These are phyloP conservation scores for Arctia plantaginis DNA, from an alignment of 2,888 invertebrate species.

Conservation along the genomic window DNA sequence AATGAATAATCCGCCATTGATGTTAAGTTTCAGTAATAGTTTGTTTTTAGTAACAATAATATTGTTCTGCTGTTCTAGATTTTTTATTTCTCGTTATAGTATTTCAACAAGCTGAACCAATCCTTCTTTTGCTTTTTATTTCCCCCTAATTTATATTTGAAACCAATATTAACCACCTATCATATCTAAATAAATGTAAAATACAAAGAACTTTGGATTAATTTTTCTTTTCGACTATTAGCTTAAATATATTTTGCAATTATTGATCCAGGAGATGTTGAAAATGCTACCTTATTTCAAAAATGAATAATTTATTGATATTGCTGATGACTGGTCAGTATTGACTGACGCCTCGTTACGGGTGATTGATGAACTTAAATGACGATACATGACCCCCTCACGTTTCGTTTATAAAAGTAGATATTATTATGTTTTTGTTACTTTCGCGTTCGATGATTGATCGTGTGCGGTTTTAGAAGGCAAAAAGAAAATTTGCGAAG, in stretches of 20 bases:
- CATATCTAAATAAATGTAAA: background rate
- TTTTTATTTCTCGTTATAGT: background rate
- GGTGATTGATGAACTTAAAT: slow-evolving; percentile 53
- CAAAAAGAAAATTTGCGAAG: background rate
- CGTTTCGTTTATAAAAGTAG: slow-evolving; percentile 33
- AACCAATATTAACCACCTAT: background rate
- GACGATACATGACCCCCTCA: slow-evolving; percentile 47
- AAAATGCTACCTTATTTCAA: slow-evolving; percentile 4
- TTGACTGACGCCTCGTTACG: slow-evolving; percentile 40
- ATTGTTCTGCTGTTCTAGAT: background rate
- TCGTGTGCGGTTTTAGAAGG: slow-evolving; percentile 3
- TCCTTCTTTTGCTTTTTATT: background rate
- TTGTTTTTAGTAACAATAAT: background rate
- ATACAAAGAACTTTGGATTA: background rate
- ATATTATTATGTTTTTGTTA: slow-evolving; percentile 16
- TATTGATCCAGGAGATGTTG: slow-evolving; percentile 1
- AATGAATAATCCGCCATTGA: background rate
- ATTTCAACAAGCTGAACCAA: background rate
- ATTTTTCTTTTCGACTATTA: background rate
- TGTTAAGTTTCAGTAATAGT: background rate
- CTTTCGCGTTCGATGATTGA: slow-evolving; percentile 8
- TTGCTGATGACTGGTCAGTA: slow-evolving; percentile 55
- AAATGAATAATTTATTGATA: slow-evolving; percentile 29
- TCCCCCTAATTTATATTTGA: background rate
- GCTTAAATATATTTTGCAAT: background rate